Percentiles rank a stretch among this genome's conserved stretches.
Conservation (phyloP, 2,113 vertebrate genomes). For the Pygoscelis antarcticus region DNA sequence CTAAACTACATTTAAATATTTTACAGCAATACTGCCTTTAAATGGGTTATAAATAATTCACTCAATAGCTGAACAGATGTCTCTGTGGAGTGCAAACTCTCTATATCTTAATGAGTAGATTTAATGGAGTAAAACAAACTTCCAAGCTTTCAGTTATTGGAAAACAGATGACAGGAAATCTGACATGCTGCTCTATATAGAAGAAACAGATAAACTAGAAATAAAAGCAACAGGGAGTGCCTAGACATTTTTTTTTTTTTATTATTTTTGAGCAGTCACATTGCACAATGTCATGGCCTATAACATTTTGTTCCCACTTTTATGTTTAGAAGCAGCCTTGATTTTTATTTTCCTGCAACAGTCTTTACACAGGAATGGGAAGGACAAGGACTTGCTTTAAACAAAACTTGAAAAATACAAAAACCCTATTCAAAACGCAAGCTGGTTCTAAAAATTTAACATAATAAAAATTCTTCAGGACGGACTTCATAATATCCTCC, state of each 20-base stretch:
- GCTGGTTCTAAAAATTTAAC: not conserved
- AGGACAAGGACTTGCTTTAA: not conserved
- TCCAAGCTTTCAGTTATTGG: not conserved
- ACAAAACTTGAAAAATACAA: not conserved
- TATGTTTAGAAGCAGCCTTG: not conserved
- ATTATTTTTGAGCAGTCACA: not conserved
- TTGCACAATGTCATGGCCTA: not conserved
- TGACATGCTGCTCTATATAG: not conserved
- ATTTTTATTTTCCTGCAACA: not conserved
- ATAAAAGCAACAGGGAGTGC: not conserved
- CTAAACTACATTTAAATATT: constrained; percentile 35
- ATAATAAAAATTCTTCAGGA: not conserved
- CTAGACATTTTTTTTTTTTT: not conserved
- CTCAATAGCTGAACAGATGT: constrained; percentile 37
- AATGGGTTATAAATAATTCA: constrained; percentile 60
- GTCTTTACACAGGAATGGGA: not conserved
- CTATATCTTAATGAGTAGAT: not conserved
- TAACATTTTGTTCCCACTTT: not conserved
- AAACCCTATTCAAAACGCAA: not conserved
- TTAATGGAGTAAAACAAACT: constrained; percentile 46
- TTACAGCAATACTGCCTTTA: not conserved
- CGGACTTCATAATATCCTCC: not conserved
- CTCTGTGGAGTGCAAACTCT: not conserved
- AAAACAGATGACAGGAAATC: constrained; percentile 18
- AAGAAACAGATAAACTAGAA: not conserved